Evolutionary conservation across 2,888 invertebrate genomes (phyloP).

Genomic region (Furcula furcula): DNA sequence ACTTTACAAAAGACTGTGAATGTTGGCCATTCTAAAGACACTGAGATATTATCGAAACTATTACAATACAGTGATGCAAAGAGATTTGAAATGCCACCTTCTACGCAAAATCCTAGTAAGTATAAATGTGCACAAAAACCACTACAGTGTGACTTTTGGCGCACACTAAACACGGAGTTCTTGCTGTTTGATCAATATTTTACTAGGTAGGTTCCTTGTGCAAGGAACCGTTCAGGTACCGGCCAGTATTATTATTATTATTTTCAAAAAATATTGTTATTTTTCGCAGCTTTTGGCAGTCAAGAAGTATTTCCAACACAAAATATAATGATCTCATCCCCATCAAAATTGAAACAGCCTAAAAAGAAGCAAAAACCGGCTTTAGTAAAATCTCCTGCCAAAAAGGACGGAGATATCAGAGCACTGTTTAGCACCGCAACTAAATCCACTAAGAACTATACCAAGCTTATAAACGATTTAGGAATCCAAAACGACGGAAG

Average conservation of each 20-base stretch:
- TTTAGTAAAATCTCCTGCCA: slow-evolving; percentile 48
- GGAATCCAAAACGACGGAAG: slow-evolving; percentile 57
- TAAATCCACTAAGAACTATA: slow-evolving; percentile 71
- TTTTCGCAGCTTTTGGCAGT: slow-evolving; percentile 44
- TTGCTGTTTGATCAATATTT: no score
- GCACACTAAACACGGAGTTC: no score
- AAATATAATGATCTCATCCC: slow-evolving; percentile 23
- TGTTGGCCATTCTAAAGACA: slow-evolving; percentile 69
- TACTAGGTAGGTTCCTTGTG: no score
- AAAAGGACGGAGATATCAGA: slow-evolving; percentile 79
- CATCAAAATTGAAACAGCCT: slow-evolving; percentile 42
- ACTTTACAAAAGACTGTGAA: slow-evolving; percentile 64
- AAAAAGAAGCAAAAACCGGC: slow-evolving; percentile 51
- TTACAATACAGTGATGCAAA: slow-evolving; percentile 75
- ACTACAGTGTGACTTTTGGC: no score
- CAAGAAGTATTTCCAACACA: slow-evolving; percentile 43
- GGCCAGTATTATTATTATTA: no score
- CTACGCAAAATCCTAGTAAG: slow-evolving; percentile 66
- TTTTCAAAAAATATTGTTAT: not conserved
- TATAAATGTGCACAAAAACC: no score
- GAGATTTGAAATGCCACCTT: slow-evolving; percentile 64
- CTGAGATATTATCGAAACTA: slow-evolving; percentile 64
- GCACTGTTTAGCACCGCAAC: slow-evolving; percentile 75
- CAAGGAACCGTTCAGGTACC: no score
- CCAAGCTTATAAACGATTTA: slow-evolving; percentile 64